These are phyloP conservation scores for Dendrophyllia cribrosa DNA, from an alignment of 64 coral and sea anemone species.

Conservation along the genomic window DNA sequence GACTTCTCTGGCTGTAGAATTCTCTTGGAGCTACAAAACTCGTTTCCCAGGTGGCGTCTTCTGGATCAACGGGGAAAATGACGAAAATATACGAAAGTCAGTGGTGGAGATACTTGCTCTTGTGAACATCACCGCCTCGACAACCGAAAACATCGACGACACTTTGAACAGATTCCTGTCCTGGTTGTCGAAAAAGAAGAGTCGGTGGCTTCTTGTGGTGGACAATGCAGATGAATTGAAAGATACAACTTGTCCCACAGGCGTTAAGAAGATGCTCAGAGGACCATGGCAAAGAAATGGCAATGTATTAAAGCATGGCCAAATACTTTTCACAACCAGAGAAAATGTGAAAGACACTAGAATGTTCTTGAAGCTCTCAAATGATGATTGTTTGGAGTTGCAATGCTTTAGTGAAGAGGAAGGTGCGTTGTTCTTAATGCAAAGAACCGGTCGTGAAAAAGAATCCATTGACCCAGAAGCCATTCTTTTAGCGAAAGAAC, in stretches of 20 bases:
- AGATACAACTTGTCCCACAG: background rate
- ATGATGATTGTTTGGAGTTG: background rate
- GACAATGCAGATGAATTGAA: slow-evolving; percentile 58
- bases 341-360: slow-evolving; percentile 6
- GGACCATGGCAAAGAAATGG: slow-evolving; percentile 26
- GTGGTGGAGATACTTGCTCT: slow-evolving; percentile 12
- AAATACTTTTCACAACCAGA: slow-evolving; percentile 45
- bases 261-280: slow-evolving; percentile 15
- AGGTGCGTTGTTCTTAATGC: slow-evolving; percentile 24
- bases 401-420: slow-evolving; percentile 43
- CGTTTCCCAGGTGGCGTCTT: no score
- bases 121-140: no score
- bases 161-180: no score
- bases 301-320: background rate
- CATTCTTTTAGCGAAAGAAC: background rate
- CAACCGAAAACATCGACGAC: background rate
- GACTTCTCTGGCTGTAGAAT: background rate
- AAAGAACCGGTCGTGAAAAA: background rate
- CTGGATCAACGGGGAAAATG: slow-evolving; percentile 2
- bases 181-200: no score
- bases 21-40: no score
- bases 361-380: background rate
- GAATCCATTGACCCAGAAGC: slow-evolving; percentile 2
- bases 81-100: background rate
- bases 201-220: background rate